phyloP scores from a whole-genome alignment of 2,888 invertebrate genomes.

The Tanypteryx hageni region DNA sequence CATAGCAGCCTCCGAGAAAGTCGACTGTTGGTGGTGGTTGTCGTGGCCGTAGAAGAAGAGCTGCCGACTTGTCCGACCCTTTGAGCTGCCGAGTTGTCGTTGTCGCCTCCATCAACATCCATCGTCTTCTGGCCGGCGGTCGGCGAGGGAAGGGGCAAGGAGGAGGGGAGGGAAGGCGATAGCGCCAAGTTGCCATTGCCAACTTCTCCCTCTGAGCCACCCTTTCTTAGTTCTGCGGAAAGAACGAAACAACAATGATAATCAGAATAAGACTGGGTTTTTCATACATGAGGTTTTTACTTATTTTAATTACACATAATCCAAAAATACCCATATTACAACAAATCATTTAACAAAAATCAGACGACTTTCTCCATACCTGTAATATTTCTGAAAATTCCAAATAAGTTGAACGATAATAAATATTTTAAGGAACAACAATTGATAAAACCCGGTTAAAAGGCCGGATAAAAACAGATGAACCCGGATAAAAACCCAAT shows the following conservation, averaged over 20 bases:
- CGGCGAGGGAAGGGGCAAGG: constrained; percentile 70
- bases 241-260: constrained; percentile 70
- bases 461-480: too few species aligned
- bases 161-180: constrained; percentile 66
- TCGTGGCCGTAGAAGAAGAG: background rate
- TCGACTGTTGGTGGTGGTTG: constrained; percentile 78
- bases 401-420: too few species aligned
- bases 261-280: too few species aligned
- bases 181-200: constrained; percentile 72
- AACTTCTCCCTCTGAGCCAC: constrained; percentile 71
- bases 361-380: too few species aligned
- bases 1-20: constrained; percentile 87
- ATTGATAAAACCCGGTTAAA: too few species aligned
- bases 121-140: constrained; percentile 66
- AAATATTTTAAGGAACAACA: too few species aligned
- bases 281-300: too few species aligned
- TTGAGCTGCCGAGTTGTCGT: constrained; percentile 68
- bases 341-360: too few species aligned
- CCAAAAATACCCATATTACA: too few species aligned
- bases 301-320: too few species aligned
- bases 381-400: too few species aligned
- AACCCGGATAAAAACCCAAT: too few species aligned
- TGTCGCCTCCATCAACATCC: background rate
- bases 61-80: constrained; percentile 70
- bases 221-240: constrained; percentile 93